phyloP scores from a whole-genome alignment of 2,113 vertebrate genomes.

The Lophura nycthemera region DNA sequence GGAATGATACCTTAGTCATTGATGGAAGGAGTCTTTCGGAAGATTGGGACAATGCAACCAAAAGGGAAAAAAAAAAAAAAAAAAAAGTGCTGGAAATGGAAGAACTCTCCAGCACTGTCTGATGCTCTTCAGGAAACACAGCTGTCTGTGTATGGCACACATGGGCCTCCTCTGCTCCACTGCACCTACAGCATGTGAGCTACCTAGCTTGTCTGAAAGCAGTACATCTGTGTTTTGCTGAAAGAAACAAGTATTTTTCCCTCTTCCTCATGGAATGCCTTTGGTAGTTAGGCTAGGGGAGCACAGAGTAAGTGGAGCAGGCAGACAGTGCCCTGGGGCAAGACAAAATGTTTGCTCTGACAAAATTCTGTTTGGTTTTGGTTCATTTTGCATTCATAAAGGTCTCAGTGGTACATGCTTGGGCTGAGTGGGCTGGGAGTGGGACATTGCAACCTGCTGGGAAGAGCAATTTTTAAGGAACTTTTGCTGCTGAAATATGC shows the following conservation, averaged over 20 bases:
- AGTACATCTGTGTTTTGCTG: background rate
- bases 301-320: background rate
- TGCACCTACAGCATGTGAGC: background rate
- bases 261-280: background rate
- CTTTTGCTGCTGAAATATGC: background rate
- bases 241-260: background rate
- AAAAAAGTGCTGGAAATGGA: background rate
- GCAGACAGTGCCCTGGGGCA: background rate
- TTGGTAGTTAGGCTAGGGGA: background rate
- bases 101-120: fast-evolving
- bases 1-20: background rate
- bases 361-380: background rate
- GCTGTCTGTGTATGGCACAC: background rate
- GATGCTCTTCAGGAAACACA: background rate
- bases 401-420: background rate
- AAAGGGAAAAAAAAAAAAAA: background rate
- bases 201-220: background rate
- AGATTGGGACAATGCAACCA: background rate
- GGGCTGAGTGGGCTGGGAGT: background rate
- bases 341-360: background rate
- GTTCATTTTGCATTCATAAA: background rate
- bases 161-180: fast-evolving
- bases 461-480: background rate
- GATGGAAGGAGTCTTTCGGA: background rate
- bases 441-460: background rate